Percentiles rank a stretch among this genome's conserved stretches.
These are phyloP conservation scores for Ceratotherium simum DNA, from an alignment of 2,113 vertebrate species.

Conservation along the genomic window DNA sequence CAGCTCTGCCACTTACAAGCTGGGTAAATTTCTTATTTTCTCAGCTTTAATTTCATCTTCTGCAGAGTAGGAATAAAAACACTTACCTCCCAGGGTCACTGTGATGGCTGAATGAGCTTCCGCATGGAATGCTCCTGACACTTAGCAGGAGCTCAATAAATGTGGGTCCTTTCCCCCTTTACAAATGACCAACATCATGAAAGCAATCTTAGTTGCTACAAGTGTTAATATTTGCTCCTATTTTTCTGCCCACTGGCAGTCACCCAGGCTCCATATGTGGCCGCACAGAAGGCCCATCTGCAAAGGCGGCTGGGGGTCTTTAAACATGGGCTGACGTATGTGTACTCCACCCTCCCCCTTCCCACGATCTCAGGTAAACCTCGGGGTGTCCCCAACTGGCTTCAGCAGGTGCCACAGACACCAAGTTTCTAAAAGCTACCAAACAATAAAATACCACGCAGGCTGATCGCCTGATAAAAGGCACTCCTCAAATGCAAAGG, in stretches of 20 bases:
- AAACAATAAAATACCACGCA: neutral
- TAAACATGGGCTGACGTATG: neutral
- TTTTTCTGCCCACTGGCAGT: neutral
- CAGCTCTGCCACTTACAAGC: neutral
- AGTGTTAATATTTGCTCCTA: neutral
- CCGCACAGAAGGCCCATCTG: neutral
- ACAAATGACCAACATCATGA: neutral
- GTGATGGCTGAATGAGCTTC: neutral
- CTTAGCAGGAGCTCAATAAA: neutral
- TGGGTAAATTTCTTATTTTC: neutral
- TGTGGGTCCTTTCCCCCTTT: neutral
- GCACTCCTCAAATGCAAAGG: neutral
- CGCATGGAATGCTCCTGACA: neutral
- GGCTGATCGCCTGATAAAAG: neutral
- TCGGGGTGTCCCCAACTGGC: neutral
- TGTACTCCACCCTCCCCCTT: rapidly evolving
- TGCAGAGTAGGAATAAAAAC: neutral
- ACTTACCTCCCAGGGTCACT: neutral
- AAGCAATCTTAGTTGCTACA: rapidly evolving
- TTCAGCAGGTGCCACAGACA: neutral
- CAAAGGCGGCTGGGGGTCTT: neutral
- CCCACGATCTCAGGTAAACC: neutral
- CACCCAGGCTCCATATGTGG: neutral
- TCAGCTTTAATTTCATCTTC: neutral
- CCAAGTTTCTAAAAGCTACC: neutral